Evolutionary conservation across 2,797 vertebrate species (phyloP), one percentile per base, ranked within the genome.

Genomic region (Steatocranus sp.): DNA sequence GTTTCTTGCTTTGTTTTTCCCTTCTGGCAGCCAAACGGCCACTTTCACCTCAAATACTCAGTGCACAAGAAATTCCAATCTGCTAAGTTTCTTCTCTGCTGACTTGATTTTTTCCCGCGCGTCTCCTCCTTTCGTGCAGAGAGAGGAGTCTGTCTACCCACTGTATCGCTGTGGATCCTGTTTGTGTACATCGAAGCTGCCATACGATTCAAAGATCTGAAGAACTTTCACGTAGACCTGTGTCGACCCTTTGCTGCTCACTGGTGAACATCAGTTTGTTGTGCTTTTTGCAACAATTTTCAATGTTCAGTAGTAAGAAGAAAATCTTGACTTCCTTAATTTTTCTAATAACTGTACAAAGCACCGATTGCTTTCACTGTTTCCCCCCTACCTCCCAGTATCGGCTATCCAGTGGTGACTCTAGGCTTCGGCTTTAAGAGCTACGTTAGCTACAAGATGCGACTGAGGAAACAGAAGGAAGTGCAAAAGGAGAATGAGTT

Each of bases 141-240:
- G 92, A 96, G 98, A 93, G 98, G 98, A 6, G 98, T 99, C 70
- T 99, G 98, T 95, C 95, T 99, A 87, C 98, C 98, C 80, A 99
- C 98, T 78, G 97, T 99, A 83, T 99, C 98, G 34, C 96, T 99
- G 77, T 99, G 98, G 98, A 98, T 99, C 95, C 97, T 99, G 81
- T 99, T 99, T 86, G 98, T 99, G 92, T 99, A 99, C 95, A 99
- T 99, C 84, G 98, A 99, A 97, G 98, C 98, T 87, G 98, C 98
- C 92, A 98, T 99, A 95, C 97, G 98, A 88, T 99, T 99, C 96
- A 99, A 99, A 97, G 98, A 99, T 94, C 95, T 99, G 94, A 99
- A 99, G 95, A 99, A 99, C 93, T 99, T 99, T 94, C 98, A 99
- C 2, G 98, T 99, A 79, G 98, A 99, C 92, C 96, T 99, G 81